phyloP scores from a whole-genome alignment of 1,140 invertebrate genomes.

The Oryctes rhinoceros region DNA sequence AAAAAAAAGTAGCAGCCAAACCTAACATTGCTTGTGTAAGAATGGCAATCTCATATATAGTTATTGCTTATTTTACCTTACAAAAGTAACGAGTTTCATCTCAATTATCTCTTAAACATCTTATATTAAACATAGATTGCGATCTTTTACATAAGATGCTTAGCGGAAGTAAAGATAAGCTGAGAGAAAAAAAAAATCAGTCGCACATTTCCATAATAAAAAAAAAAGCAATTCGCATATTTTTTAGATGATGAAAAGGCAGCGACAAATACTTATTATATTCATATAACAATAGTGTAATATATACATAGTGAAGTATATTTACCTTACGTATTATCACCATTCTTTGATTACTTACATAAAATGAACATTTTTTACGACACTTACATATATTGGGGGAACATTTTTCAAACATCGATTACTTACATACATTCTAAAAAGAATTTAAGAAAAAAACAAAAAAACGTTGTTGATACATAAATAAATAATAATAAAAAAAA shows the following conservation, averaged over 20 bases:
- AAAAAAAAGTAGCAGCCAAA: too few relatives aligned
- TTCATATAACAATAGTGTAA: not conserved
- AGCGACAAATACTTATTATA: not conserved
- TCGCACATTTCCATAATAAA: constrained; percentile 41
- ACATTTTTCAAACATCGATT: constrained; percentile 56
- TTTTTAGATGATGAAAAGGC: too few relatives aligned
- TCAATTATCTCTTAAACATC: too few relatives aligned
- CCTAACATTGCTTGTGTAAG: constrained; percentile 38
- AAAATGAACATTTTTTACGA: not conserved
- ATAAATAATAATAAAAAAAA: constrained; percentile 46
- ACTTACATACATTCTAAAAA: constrained; percentile 55
- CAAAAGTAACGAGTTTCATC: not conserved
- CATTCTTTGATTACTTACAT: too few relatives aligned
- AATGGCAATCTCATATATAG: constrained; percentile 37
- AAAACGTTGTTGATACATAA: not conserved
- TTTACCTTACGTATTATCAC: too few relatives aligned
- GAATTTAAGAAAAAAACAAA: constrained; percentile 47
- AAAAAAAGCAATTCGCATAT: constrained; percentile 8
- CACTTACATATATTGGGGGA: constrained; percentile 56
- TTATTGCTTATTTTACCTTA: not conserved
- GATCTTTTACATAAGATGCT: not conserved
- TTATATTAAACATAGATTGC: too few relatives aligned
- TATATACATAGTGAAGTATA: not conserved
- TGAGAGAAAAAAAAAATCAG: constrained; percentile 6
- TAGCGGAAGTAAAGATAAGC: not conserved